Conservation (phyloP, 2,797 vertebrate genomes). For the Chanos chanos region DNA sequence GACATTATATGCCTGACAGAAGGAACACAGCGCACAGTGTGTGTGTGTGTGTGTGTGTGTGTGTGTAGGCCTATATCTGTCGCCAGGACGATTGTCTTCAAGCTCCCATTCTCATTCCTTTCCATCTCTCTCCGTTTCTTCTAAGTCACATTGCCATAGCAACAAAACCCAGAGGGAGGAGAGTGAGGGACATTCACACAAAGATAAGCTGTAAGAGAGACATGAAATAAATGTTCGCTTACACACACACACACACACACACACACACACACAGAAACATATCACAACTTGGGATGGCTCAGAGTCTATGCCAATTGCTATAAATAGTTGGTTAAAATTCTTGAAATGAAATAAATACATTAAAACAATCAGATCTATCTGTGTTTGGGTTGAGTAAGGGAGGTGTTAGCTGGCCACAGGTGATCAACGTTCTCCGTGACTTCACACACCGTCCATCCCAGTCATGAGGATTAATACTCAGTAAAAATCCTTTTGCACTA, state of each 20-base stretch:
- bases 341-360: too few relatives aligned
- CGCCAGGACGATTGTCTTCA: slow-evolving; percentile 48
- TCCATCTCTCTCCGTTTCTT: slow-evolving; percentile 57
- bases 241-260: slow-evolving; percentile 3
- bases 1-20: slow-evolving; percentile 12
- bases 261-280: background rate
- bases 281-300: background rate
- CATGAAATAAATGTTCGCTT: slow-evolving; percentile 27
- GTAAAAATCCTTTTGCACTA: too few relatives aligned
- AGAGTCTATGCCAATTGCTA: too few relatives aligned
- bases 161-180: slow-evolving; percentile 68
- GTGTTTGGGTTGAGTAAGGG: too few relatives aligned
- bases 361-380: too few relatives aligned
- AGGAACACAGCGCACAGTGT: slow-evolving; percentile 39
- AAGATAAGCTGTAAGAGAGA: slow-evolving; percentile 61
- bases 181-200: slow-evolving; percentile 50
- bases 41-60: slow-evolving; percentile 48
- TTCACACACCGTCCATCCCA: too few relatives aligned
- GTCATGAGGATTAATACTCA: too few relatives aligned
- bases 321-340: too few relatives aligned
- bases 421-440: too few relatives aligned
- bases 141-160: slow-evolving; percentile 66
- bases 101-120: slow-evolving; percentile 62
- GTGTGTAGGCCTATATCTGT: slow-evolving; percentile 46
- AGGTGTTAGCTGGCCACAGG: too few relatives aligned